Base-by-base conservation (phyloP, 2,888 invertebrate species). In the Galerucella nymphaeae region DNA sequence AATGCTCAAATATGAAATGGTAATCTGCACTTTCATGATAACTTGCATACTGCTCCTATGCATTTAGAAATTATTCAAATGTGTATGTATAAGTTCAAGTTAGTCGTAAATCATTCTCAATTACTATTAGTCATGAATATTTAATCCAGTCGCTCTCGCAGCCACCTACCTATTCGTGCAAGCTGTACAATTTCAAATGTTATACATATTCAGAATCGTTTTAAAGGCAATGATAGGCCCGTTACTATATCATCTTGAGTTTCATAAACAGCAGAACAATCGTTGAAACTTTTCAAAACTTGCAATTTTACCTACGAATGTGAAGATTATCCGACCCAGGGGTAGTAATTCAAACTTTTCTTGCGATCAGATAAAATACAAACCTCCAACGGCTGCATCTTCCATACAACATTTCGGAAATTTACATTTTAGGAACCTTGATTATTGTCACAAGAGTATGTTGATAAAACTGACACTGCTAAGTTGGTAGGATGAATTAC, bases 91-190 rank as follows among this genome's bases (percentile, higher is more conserved):
- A 63, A 71, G 71, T 66, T 66, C 66, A 71, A 61, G 53, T 62
- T 65, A 55, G 48, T 59, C 59, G 70, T 73, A 73, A 73, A 73
- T 73, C 73, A 73, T 70, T 55, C 73, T 73, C 70, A 73, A 73
- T 70, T 73, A 68, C 64, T 68, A 70, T 64, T 73, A 68, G 66
- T 70, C 65, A 70, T 73, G 65, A 73, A 73, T 73, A 73, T 73
- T 73, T 73, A 73, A 73, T 41, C 38, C 42, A 57, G 62, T 66
- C 62, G 71, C 66, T 57, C 63, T 70, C 50, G n/a, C 30, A 63
- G 63, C 48, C 50, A 50, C 61, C 68, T 69, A 62, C 62, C 45
- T 68, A 64, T 59, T 59, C 64, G 67, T 68, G 69, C 53, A 42
- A 9, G 61, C 18, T 58, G 45, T 45, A 57, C 16, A 30, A 48